Percentiles rank a stretch among this genome's conserved stretches.
Conservation (phyloP, 1,140 invertebrate species). For the Lasioglossum albipes region DNA sequence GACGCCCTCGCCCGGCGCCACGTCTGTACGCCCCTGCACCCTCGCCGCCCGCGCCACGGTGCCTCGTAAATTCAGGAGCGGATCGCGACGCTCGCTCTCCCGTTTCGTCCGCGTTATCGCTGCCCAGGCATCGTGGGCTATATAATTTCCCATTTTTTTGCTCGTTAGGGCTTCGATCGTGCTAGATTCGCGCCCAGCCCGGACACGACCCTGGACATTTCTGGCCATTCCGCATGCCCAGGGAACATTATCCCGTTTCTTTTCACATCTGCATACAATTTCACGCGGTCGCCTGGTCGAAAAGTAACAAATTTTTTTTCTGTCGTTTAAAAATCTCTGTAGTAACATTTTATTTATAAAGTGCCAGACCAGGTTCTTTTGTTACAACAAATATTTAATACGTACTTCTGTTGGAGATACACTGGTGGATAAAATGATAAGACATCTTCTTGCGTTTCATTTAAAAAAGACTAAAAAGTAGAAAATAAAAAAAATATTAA, state of each 20-base stretch:
- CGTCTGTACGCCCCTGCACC: constrained; percentile 51
- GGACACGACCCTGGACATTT: neutral
- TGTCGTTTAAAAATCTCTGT: too few relatives aligned
- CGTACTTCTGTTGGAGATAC: too few relatives aligned
- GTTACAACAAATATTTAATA: too few relatives aligned
- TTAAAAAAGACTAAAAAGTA: too few relatives aligned
- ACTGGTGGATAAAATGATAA: too few relatives aligned
- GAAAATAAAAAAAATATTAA: too few relatives aligned
- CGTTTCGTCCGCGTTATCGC: constrained; percentile 65
- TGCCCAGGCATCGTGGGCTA: constrained; percentile 28
- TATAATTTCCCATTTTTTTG: constrained; percentile 45
- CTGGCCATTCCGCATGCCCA: neutral
- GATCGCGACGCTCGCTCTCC: constrained; percentile 31
- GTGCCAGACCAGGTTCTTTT: too few relatives aligned
- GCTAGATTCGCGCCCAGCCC: neutral
- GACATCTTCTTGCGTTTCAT: too few relatives aligned
- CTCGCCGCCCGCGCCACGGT: constrained; percentile 24
- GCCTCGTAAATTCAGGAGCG: constrained; percentile 55
- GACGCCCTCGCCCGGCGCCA: constrained; percentile 71
- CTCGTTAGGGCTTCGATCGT: neutral
- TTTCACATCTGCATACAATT: neutral
- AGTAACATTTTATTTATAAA: too few relatives aligned
- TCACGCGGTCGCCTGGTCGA: too few relatives aligned
- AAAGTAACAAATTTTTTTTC: too few relatives aligned
- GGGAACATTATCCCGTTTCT: neutral